These are phyloP conservation scores for Rynchops niger DNA, from an alignment of 2,113 vertebrate species.

Conservation along the genomic window DNA sequence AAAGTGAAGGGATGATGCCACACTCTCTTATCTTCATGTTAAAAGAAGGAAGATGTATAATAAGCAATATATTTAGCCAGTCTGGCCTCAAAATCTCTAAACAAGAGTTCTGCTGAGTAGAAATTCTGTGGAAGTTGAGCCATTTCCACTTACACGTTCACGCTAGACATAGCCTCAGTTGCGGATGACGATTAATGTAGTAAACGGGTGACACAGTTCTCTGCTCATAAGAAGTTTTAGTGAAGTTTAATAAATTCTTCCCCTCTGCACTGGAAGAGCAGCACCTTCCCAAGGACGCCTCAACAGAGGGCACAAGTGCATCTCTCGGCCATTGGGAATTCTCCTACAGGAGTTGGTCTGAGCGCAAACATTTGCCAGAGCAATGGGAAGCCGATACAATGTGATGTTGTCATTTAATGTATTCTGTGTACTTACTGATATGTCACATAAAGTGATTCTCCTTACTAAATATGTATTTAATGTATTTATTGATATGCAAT, in stretches of 20 bases:
- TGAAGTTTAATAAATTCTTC: not conserved
- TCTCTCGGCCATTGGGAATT: not conserved
- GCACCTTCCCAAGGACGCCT: not conserved
- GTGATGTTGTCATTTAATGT: not conserved
- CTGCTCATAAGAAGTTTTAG: not conserved
- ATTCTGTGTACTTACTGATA: not conserved
- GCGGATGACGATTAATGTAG: not conserved
- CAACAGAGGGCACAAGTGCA: rapidly evolving
- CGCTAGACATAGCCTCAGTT: not conserved
- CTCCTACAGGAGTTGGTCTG: not conserved
- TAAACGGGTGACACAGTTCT: rapidly evolving
- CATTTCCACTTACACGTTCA: not conserved
- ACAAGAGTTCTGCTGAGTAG: not conserved
- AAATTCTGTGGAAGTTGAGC: not conserved
- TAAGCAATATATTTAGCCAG: not conserved
- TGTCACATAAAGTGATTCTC: not conserved
- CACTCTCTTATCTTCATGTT: not conserved
- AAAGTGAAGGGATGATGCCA: not conserved
- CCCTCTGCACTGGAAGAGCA: not conserved
- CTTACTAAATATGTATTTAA: not conserved
- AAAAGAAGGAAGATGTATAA: not conserved
- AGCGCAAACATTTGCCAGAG: not conserved
- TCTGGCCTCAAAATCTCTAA: not conserved
- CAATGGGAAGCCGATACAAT: not conserved
- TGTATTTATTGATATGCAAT: no score